A percentile compares a stretch with the other conserved stretches of the same genome.
These are phyloP conservation scores for Anthophora plumipes DNA, from an alignment of 2,888 invertebrate genomes.

Conservation along the genomic window DNA sequence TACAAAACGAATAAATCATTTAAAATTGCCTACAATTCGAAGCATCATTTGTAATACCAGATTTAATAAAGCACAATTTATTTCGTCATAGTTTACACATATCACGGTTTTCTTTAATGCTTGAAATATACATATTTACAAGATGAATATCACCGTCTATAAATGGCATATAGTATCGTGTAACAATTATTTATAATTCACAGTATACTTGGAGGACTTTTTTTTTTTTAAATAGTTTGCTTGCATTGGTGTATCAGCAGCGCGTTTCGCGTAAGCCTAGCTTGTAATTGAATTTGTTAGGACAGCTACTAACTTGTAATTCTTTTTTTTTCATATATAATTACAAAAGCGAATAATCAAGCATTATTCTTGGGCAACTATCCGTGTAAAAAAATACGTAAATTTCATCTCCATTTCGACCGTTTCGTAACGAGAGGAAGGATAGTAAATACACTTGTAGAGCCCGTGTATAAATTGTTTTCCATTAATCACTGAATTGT, in stretches of 20 bases:
- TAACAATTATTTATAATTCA: constrained; percentile 70
- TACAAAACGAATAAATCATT: background rate
- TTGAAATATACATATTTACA: constrained; percentile 82
- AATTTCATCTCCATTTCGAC: constrained; percentile 69
- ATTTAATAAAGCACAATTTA: constrained; percentile 82
- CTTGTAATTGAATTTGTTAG: constrained; percentile 60
- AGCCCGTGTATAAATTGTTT: constrained; percentile 31
- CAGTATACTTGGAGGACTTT: constrained; percentile 63
- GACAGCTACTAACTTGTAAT: constrained; percentile 52
- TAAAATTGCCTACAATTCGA: background rate
- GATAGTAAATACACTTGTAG: constrained; percentile 65
- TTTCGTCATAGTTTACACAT: constrained; percentile 76
- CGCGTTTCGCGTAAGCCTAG: constrained; percentile 62
- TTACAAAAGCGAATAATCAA: constrained; percentile 75
- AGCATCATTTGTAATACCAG: constrained; percentile 72
- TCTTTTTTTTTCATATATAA: constrained; percentile 45
- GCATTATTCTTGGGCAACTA: constrained; percentile 68
- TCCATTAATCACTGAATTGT: constrained; percentile 74
- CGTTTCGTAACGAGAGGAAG: constrained; percentile 61
- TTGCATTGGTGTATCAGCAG: constrained; percentile 61
- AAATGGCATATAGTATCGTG: constrained; percentile 64
- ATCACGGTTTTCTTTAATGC: constrained; percentile 75
- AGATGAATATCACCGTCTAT: constrained; percentile 71
- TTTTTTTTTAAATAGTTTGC: constrained; percentile 65
- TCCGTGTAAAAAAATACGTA: constrained; percentile 80